Conservation (phyloP, 2,888 invertebrate species). For the Chaetoderma sp. region DNA sequence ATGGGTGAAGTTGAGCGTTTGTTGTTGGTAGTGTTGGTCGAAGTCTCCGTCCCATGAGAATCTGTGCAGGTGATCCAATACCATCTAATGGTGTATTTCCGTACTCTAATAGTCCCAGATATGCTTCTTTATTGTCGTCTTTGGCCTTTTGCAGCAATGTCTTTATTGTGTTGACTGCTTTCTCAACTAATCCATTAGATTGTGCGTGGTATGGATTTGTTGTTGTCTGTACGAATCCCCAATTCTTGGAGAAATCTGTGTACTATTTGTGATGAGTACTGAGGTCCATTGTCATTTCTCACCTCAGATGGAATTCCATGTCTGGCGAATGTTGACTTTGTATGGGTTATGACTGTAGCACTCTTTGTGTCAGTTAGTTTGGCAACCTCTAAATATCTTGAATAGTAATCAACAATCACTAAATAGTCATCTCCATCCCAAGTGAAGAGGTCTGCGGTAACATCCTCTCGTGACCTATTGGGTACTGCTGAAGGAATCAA, state of each 20-base stretch:
- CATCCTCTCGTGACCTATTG: conserved; percentile 29
- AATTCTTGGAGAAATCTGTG: conserved; percentile 19
- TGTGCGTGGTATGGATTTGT: conserved; percentile 14
- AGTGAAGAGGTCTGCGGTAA: conserved; percentile 35
- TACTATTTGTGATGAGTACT: too few species aligned
- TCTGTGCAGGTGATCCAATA: conserved; percentile 10
- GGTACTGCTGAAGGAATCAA: conserved; percentile 29
- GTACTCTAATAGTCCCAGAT: conserved; percentile 7
- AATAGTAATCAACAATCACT: conserved; percentile 29
- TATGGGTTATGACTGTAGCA: conserved; percentile 23
- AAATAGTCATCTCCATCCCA: conserved; percentile 26
- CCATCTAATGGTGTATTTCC: conserved; percentile 7
- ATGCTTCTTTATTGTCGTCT: background rate
- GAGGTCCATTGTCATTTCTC: conserved; percentile 5
- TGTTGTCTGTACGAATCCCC: conserved; percentile 12
- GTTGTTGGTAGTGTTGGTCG: conserved; percentile 2
- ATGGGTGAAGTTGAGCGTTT: background rate
- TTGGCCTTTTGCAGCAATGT: conserved; percentile 3
- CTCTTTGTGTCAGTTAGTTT: conserved; percentile 23
- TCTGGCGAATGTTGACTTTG: conserved; percentile 29
- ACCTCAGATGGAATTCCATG: conserved; percentile 33
- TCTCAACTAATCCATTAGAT: conserved; percentile 15
- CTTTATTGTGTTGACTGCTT: conserved; percentile 15
- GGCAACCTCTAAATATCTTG: conserved; percentile 25
- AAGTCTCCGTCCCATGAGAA: conserved; percentile 14